Base-by-base conservation (phyloP, 1,140 invertebrate genomes). In the Coboldia fuscipes region DNA sequence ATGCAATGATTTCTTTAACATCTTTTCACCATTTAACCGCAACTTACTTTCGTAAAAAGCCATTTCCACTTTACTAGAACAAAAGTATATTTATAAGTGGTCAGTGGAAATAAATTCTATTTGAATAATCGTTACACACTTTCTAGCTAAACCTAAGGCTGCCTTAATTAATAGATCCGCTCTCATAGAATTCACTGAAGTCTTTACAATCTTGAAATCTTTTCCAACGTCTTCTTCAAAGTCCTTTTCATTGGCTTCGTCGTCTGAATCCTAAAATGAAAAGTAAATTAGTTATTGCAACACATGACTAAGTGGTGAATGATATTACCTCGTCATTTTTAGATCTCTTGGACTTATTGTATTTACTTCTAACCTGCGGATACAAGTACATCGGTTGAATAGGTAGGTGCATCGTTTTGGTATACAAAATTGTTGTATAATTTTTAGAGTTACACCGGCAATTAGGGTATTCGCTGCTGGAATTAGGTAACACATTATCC, bases 21-120 rank as follows among this genome's bases (percentile, higher is more conserved):
- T 40, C 46, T 72, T 71, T 23, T 62, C 43, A 8, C 72, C 72
- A 51, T 77, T 77, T 1, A 73, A 39, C 35, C 70, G 55, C 27
- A 76, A 58, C 45, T 64, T 68, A 40, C 64, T 71, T 35, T 70
- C 66, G 45, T 72, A 76, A 45, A 76, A 73, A 17, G 61, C 45
- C 6, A 52, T 50, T 43, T 76, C 72, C 3, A 72, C 52, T 64
- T 73, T 72, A 42, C 68, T 70, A 35, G 15, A 43, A 46, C 7
- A n/a, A 24, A 24, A 8, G n/a, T 24, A 8, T 24, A 7, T 24
- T 24, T 24, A 7, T n/a, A n/a, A 7, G 7, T 24, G 7, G n/a
- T 24, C n/a, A 8, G 23, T 18, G 29, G 27, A 31, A 27, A 20
- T 13, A 20, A 39, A 10, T 20, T 20, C 12, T 3, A 30, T 8